Evolutionary conservation across 2,113 vertebrate genomes (phyloP).

Genomic region (Pholis gunnellus): DNA sequence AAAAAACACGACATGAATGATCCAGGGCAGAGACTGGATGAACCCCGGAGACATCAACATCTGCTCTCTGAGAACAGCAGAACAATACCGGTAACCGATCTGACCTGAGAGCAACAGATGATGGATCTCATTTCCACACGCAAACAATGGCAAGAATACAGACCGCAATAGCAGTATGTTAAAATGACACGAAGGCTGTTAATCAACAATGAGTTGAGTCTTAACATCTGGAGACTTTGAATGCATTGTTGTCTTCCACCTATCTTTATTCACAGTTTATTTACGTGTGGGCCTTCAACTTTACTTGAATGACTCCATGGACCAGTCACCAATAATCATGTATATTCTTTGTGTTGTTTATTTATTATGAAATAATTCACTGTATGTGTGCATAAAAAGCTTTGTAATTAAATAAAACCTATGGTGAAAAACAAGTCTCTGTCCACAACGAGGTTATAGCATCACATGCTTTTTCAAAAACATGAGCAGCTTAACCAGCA

Average conservation of each 20-base stretch:
- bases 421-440: neutral
- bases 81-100: no score
- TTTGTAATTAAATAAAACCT: neutral
- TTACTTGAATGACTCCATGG: neutral
- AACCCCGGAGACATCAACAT: no score
- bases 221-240: neutral
- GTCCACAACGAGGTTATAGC: neutral
- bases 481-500: neutral
- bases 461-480: neutral
- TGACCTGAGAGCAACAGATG: no score
- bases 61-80: no score
- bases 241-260: neutral
- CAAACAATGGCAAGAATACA: neutral
- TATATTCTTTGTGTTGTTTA: neutral
- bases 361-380: neutral
- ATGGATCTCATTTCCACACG: neutral
- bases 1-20: no score
- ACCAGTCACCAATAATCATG: neutral
- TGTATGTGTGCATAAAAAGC: neutral
- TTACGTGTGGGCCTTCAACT: neutral
- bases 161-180: neutral
- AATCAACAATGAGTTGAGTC: neutral
- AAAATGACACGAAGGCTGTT: neutral
- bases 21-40: no score
- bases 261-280: neutral